Base-by-base conservation (phyloP, 35 echinoderm and acorn worm genomes). In the Ophioderma brevispina region DNA sequence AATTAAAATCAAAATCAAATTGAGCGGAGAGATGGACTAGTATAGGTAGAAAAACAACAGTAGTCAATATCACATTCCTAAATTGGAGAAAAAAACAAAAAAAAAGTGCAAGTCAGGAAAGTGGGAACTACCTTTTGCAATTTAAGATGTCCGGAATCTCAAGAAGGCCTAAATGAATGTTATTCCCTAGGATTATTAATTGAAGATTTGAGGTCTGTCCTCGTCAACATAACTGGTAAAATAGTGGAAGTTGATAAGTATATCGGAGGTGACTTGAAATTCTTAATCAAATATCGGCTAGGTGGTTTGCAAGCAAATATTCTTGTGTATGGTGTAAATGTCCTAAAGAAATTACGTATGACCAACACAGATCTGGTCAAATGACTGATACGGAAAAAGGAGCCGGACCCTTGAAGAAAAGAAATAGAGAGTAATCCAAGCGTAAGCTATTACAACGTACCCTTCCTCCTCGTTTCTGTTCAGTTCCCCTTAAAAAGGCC, bases 241-340 rank as follows among this genome's bases (percentile, higher is more conserved):
- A 25, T 13, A 11, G 33, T 77, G 25, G 13, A 10, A 13, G 37
- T 87, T n/a, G 32, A 89, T 19, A 81, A 89, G 55, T 55, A 63
- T 63, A 41, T 81, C 55, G 78, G 87, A 18, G 40, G 78, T 3
- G 87, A 81, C 35, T 31, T 89, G 2, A 76, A 92, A 40, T 93
- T 38, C 56, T 88, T 15, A 93, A 93, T 78, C 85, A 93, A 81
- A 81, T 93, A 4, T 55, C 75, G 64, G 92, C 79, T 21, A 93
- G 78, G 15, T 31, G 78, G 25, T 89, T 93, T 59, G 23, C 86
- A 17, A 84, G 79, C 35, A 88, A 40, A 33, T 93, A 84, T 85
- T 93, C 86, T 25, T 93, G 92, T 77, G 37, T 93, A 36, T 93
- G 92, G 85, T 88, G 92, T 35, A 88, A 76, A 36, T 93, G 91